phyloP scores from a whole-genome alignment of 2,797 vertebrate species.

The Tinamus major region DNA sequence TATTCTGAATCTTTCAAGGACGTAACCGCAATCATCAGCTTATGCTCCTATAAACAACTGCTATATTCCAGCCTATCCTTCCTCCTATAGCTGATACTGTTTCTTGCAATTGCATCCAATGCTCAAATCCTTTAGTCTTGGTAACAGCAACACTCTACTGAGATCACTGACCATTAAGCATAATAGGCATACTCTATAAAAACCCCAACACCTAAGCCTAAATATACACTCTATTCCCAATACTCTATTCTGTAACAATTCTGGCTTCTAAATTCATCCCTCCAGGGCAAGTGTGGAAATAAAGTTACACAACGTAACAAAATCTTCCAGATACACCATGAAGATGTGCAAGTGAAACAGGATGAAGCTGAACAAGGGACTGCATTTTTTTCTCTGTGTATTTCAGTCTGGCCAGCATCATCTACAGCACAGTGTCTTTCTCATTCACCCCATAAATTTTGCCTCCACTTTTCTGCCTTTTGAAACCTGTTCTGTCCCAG shows the following conservation, averaged over 20 bases:
- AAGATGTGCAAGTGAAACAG: neutral
- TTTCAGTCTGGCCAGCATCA: neutral
- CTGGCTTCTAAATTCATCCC: neutral
- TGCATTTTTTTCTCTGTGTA: rapidly evolving
- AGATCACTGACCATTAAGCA: too few species aligned
- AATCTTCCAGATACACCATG: neutral
- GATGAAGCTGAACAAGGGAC: neutral
- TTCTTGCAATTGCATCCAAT: neutral
- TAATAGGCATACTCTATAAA: too few species aligned
- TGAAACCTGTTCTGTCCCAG: neutral
- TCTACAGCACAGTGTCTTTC: neutral
- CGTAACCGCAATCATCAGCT: rapidly evolving
- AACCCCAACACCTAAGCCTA: neutral
- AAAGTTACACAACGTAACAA: neutral
- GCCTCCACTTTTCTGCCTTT: rapidly evolving
- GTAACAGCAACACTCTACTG: neutral
- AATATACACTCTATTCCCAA: neutral
- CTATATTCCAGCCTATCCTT: neutral
- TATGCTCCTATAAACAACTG: neutral
- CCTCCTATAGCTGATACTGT: neutral
- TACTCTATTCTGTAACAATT: neutral
- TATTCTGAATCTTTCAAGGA: neutral
- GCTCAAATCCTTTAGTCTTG: neutral
- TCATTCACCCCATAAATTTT: neutral
- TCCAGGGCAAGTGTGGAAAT: neutral